Percentiles rank a stretch among this genome's conserved stretches.
Conservation (phyloP, 1,140 invertebrate genomes). For the Drosophila ananassae region DNA sequence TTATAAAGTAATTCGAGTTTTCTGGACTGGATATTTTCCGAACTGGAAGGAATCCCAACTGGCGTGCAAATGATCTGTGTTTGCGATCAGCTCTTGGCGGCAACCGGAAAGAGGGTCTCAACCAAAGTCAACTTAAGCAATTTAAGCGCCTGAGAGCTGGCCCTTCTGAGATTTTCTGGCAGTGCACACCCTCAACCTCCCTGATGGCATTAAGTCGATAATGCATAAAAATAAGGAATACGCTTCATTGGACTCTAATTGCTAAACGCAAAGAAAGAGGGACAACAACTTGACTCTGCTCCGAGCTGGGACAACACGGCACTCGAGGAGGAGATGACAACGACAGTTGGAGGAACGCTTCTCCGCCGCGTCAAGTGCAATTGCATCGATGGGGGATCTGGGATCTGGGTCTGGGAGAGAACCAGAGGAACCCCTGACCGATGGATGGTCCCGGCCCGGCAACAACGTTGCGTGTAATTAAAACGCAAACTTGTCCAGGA, state of each 20-base stretch:
- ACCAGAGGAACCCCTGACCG: slow-evolving; percentile 12
- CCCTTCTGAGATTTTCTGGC: slow-evolving; percentile 32
- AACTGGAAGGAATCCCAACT: slow-evolving; percentile 5
- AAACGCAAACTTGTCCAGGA: slow-evolving; percentile 68
- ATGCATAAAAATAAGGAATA: slow-evolving; percentile 81
- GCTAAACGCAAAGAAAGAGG: slow-evolving; percentile 68
- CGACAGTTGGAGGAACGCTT: slow-evolving; percentile 10
- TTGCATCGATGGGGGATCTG: slow-evolving; percentile 31
- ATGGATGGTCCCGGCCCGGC: slow-evolving; percentile 17
- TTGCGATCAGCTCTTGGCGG: slow-evolving; percentile 53
- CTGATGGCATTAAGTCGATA: slow-evolving; percentile 78
- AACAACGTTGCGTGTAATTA: slow-evolving; percentile 77
- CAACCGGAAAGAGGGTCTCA: slow-evolving; percentile 54
- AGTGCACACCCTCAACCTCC: slow-evolving; percentile 35
- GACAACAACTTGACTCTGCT: slow-evolving; percentile 22
- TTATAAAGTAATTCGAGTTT: background rate
- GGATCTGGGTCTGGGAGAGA: slow-evolving; percentile 6
- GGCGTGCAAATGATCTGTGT: slow-evolving; percentile 69
- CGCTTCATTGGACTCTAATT: slow-evolving; percentile 81
- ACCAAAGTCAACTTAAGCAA: slow-evolving; percentile 51
- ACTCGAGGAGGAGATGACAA: slow-evolving; percentile 44
- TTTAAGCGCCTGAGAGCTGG: slow-evolving; percentile 53
- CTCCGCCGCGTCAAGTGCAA: slow-evolving; percentile 21
- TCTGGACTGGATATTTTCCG: background rate
- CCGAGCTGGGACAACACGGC: slow-evolving; percentile 23